phyloP scores from a whole-genome alignment of 1,140 invertebrate species.

The Hormaphis cornu region DNA sequence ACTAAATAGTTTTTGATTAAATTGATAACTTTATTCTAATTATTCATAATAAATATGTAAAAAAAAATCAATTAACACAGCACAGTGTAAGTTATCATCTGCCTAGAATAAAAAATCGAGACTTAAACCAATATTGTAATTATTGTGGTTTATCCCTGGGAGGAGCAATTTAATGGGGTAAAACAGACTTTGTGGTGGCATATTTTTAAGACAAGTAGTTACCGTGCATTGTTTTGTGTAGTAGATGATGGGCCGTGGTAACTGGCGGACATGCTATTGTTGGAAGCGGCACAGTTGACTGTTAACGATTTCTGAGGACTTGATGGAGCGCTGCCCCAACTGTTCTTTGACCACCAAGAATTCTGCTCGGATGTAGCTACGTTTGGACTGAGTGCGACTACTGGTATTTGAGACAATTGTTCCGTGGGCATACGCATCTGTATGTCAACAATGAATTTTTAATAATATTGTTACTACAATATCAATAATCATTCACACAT shows the following conservation, averaged over 20 bases:
- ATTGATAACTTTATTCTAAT: too few species aligned
- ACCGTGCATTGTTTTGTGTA: background rate
- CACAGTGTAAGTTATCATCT: too few species aligned
- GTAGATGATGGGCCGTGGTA: constrained; percentile 25
- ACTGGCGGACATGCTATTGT: constrained; percentile 45
- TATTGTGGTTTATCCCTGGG: too few species aligned
- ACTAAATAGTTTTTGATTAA: too few species aligned
- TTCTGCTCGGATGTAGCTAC: constrained; percentile 52
- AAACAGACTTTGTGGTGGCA: too few species aligned
- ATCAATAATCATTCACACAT: too few species aligned
- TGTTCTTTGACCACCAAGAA: constrained; percentile 16
- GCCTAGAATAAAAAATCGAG: too few species aligned
- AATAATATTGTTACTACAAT: background rate
- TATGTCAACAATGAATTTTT: constrained; percentile 35
- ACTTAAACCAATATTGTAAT: too few species aligned
- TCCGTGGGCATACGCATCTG: constrained; percentile 93
- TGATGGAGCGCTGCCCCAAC: constrained; percentile 53
- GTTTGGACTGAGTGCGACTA: constrained; percentile 79
- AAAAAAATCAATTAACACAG: too few species aligned
- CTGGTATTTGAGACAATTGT: constrained; percentile 89
- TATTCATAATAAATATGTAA: too few species aligned
- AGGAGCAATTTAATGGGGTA: too few species aligned
- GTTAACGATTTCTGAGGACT: constrained; percentile 48
- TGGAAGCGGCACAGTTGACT: constrained; percentile 42
- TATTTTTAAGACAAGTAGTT: too few species aligned